phyloP scores from a whole-genome alignment of 53 echinoderm and acorn worm species.

The Holothuria scabra region DNA sequence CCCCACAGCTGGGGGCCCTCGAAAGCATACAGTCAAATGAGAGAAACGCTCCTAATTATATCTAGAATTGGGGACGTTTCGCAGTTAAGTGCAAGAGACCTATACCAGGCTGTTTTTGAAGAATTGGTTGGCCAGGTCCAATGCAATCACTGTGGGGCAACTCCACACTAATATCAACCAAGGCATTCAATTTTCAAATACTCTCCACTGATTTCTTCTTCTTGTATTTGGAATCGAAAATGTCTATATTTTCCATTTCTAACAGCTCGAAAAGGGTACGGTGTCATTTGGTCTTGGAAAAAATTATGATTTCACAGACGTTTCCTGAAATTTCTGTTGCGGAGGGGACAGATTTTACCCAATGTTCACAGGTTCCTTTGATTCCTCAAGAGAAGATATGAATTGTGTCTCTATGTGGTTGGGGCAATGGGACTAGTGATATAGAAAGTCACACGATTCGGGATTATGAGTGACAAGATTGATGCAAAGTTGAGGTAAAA shows the following conservation, averaged over 20 bases:
- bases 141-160: no score
- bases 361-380: background rate
- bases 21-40: no score
- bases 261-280: background rate
- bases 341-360: background rate
- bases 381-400: background rate
- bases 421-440: background rate
- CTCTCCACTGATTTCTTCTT: background rate
- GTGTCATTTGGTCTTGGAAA: background rate
- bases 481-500: background rate
- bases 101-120: no score
- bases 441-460: background rate
- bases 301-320: background rate
- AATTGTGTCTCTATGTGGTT: background rate
- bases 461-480: background rate
- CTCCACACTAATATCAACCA: conserved; percentile 31
- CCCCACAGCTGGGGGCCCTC: no score
- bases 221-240: conserved; percentile 6
- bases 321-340: background rate
- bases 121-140: no score
- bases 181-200: conserved; percentile 17
- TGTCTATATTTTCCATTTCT: background rate
- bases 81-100: no score
- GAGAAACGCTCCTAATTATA: no score
- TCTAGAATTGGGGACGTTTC: no score